A percentile compares a stretch with the other conserved stretches of the same genome.
phyloP scores from a whole-genome alignment of 2,797 vertebrate species.

The Microctenopoma steveboyesi region DNA sequence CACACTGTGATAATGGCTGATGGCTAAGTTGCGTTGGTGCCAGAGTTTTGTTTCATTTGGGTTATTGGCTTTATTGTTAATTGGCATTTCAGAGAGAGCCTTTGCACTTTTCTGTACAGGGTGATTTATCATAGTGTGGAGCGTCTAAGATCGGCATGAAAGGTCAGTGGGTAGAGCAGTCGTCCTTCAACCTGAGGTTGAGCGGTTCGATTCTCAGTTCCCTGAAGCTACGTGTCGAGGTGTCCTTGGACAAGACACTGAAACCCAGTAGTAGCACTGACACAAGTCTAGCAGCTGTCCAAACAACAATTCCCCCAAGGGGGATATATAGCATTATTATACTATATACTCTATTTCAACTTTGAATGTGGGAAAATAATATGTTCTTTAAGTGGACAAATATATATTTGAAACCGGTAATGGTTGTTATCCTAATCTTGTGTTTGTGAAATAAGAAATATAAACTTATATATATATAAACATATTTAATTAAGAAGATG shows the following conservation, averaged over 20 bases:
- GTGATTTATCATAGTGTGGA: not conserved
- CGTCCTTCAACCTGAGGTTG: too few species aligned
- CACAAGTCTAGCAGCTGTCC: too few species aligned
- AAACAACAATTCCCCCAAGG: too few species aligned
- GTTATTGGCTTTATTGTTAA: slow-evolving; percentile 22
- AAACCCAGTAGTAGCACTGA: too few species aligned
- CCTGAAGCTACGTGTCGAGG: too few species aligned
- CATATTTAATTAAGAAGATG: not conserved
- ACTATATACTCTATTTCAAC: not conserved
- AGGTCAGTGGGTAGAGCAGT: too few species aligned
- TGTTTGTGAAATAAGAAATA: slow-evolving; percentile 6
- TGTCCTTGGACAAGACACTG: too few species aligned
- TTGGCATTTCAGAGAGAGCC: slow-evolving; percentile 6
- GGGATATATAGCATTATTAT: too few species aligned
- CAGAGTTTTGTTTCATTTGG: slow-evolving; percentile 33
- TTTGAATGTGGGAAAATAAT: not conserved
- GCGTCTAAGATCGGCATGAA: not conserved
- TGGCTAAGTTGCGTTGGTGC: slow-evolving; percentile 7
- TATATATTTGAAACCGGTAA: not conserved
- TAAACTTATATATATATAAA: not conserved
- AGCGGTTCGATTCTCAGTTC: too few species aligned
- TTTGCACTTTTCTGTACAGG: not conserved
- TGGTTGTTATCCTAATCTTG: not conserved
- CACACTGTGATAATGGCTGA: slow-evolving; percentile 44
- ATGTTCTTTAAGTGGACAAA: not conserved